phyloP scores from a whole-genome alignment of 2,888 invertebrate genomes.

The Lasioglossum morio region DNA sequence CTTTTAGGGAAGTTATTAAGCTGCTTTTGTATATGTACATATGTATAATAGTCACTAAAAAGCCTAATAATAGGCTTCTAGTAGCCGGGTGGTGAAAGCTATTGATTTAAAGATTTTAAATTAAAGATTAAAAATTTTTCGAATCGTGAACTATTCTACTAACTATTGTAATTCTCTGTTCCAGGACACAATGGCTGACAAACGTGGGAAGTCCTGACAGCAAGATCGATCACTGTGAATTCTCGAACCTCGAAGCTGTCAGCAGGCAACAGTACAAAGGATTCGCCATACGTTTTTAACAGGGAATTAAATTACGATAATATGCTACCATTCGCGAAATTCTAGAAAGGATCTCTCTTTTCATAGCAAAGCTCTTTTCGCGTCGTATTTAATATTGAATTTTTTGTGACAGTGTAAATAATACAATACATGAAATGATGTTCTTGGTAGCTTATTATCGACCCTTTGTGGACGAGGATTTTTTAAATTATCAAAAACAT shows the following conservation, averaged over 20 bases:
- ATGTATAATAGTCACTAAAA: no score
- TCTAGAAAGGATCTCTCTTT: neutral
- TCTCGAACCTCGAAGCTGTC: constrained; percentile 92
- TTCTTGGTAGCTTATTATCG: neutral
- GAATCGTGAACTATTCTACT: neutral
- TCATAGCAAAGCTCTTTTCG: neutral
- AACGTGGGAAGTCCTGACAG: constrained; percentile 94
- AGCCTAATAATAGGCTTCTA: no score
- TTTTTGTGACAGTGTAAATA: constrained; percentile 9
- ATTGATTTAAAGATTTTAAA: no score
- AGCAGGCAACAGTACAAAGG: constrained; percentile 89
- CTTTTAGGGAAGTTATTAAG: no score
- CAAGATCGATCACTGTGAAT: constrained; percentile 92
- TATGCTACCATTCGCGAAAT: neutral
- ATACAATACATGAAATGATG: neutral
- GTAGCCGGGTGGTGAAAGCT: neutral
- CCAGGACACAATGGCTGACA: constrained; percentile 93
- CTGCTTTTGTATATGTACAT: no score
- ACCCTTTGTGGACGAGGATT: neutral
- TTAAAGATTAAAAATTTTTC: no score
- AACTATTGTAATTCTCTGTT: constrained; percentile 38
- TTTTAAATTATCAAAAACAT: neutral
- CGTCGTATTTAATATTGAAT: constrained; percentile 1
- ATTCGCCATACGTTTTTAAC: constrained; percentile 93
- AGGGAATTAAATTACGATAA: neutral